phyloP scores from a whole-genome alignment of 2,113 vertebrate species.

The Heterotilapia buettikoferi region DNA sequence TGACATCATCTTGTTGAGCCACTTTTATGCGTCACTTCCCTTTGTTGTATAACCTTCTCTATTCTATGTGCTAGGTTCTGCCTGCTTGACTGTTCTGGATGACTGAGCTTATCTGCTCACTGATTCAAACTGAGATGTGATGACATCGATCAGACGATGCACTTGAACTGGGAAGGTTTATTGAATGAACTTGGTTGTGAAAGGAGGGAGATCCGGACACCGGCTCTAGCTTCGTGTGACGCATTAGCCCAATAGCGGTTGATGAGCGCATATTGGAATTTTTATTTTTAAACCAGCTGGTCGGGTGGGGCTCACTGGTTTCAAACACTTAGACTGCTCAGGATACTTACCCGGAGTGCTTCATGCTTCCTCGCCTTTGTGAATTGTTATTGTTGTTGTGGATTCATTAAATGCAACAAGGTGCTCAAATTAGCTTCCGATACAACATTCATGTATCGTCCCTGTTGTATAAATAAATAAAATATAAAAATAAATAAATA shows the following conservation, averaged over 20 bases:
- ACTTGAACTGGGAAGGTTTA: neutral
- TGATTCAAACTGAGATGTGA: neutral
- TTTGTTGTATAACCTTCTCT: neutral
- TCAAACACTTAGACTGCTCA: neutral
- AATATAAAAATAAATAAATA: neutral
- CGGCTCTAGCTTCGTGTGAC: neutral
- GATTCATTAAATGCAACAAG: neutral
- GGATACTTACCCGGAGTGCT: fast-evolving
- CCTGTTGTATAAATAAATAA: neutral
- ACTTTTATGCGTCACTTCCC: neutral
- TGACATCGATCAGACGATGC: neutral
- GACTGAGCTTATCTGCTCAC: neutral
- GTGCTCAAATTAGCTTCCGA: fast-evolving
- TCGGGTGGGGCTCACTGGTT: neutral
- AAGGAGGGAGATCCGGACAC: neutral
- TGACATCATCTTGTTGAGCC: neutral
- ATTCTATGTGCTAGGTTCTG: neutral
- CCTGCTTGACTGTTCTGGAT: neutral
- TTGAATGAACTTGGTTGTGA: neutral
- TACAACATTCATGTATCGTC: neutral
- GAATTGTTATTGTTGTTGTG: neutral
- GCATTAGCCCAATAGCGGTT: fast-evolving
- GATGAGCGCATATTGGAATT: fast-evolving
- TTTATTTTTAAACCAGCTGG: neutral
- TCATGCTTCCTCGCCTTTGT: neutral